A percentile compares a stretch with the other conserved stretches of the same genome.
phyloP scores from a whole-genome alignment of 2,797 vertebrate genomes.

The Lutjanus argentimaculatus region DNA sequence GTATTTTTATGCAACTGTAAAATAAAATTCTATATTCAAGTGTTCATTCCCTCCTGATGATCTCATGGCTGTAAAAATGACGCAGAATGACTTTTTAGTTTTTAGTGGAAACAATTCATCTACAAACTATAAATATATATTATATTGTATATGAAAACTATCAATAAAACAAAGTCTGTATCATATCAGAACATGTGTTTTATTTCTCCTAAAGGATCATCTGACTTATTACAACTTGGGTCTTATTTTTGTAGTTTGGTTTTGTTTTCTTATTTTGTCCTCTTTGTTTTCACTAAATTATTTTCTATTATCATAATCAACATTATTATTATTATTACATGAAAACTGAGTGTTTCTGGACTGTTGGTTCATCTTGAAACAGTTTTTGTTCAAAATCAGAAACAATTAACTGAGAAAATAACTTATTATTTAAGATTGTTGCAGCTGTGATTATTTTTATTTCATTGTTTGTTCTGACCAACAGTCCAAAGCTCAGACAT shows the following conservation, averaged over 20 bases:
- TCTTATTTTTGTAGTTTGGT: not conserved
- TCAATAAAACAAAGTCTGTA: slow-evolving; percentile 77
- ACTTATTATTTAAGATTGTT: no score
- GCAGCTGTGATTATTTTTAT: no score
- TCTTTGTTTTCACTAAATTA: no score
- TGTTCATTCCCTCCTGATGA: slow-evolving; percentile 79
- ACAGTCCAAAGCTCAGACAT: no score
- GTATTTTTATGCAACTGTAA: slow-evolving; percentile 85
- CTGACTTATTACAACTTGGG: not conserved
- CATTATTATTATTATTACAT: no score
- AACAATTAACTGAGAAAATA: no score
- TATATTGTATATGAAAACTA: slow-evolving; percentile 82
- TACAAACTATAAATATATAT: slow-evolving; percentile 70
- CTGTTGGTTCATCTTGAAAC: no score
- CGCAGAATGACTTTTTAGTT: slow-evolving; percentile 68
- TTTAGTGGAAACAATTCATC: slow-evolving; percentile 70
- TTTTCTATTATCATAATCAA: no score
- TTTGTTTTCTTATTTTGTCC: no score
- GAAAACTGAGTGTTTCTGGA: no score
- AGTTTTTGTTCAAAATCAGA: not conserved
- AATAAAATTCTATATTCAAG: slow-evolving; percentile 70
- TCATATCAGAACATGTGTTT: slow-evolving; percentile 42
- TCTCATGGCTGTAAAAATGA: slow-evolving; percentile 67
- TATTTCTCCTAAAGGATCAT: not conserved
- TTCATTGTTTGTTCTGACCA: no score